These are phyloP conservation scores for Chymomyza caudatula DNA, from an alignment of 2,888 invertebrate species.

Conservation along the genomic window DNA sequence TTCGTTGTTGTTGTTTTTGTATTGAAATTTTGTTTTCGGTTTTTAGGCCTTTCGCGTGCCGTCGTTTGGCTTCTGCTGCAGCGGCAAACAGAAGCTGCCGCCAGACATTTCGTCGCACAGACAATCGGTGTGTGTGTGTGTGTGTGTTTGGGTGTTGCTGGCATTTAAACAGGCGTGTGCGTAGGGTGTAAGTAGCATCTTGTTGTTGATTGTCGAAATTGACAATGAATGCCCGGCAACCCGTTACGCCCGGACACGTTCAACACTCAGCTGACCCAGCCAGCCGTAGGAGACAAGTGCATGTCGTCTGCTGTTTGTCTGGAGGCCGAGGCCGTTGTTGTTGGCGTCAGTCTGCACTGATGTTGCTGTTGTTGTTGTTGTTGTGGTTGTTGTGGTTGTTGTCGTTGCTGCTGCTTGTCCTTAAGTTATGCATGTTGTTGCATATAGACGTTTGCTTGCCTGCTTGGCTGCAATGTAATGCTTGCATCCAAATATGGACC, in stretches of 20 bases:
- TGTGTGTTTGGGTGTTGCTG: slow-evolving; percentile 36
- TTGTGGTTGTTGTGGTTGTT: slow-evolving; percentile 27
- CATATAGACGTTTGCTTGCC: slow-evolving; percentile 8
- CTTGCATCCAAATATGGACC: slow-evolving; percentile 73
- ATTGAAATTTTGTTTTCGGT: slow-evolving; percentile 57
- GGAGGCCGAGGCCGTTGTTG: slow-evolving; percentile 49
- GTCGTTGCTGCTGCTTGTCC: slow-evolving; percentile 49
- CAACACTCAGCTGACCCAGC: slow-evolving; percentile 23
- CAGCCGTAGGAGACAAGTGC: slow-evolving; percentile 65
- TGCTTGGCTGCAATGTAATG: not conserved
- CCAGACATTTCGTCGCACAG: slow-evolving; percentile 35
- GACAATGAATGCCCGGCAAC: slow-evolving; percentile 64
- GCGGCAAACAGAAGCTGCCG: slow-evolving; percentile 45
- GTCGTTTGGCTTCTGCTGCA: slow-evolving; percentile 50
- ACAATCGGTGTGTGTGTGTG: slow-evolving; percentile 1
- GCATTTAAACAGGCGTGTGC: slow-evolving; percentile 59
- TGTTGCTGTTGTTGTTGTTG: slow-evolving; percentile 48
- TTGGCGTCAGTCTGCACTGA: slow-evolving; percentile 22
- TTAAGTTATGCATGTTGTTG: slow-evolving; percentile 57
- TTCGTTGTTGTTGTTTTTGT: slow-evolving; percentile 51
- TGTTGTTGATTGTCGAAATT: slow-evolving; percentile 74
- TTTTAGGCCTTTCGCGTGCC: slow-evolving; percentile 73
- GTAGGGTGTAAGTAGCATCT: slow-evolving; percentile 53
- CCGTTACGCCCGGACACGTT: not conserved
- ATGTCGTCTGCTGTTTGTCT: slow-evolving; percentile 76